A percentile compares a stretch with the other conserved stretches of the same genome.
phyloP scores from a whole-genome alignment of 2,888 invertebrate species.

The Eupithecia abbreviata region DNA sequence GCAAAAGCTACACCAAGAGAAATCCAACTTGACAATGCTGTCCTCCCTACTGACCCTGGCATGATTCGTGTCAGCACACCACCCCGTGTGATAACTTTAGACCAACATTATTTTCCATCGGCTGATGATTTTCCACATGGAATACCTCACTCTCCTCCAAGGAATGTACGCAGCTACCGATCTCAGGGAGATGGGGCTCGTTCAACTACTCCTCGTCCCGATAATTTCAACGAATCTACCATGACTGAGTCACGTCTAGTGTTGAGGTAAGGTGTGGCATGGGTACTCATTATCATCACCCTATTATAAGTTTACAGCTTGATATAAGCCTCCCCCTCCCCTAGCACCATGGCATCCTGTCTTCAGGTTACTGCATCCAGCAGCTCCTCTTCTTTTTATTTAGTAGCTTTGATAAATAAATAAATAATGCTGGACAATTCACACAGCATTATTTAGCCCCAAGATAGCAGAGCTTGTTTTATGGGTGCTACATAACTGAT shows the following conservation, averaged over 20 bases:
- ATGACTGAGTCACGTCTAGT: slow-evolving; percentile 79
- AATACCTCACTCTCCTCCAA: slow-evolving; percentile 68
- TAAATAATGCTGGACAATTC: too few relatives aligned
- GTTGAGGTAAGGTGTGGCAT: slow-evolving; percentile 60
- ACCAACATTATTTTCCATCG: slow-evolving; percentile 92
- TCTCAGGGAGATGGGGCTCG: slow-evolving; percentile 75
- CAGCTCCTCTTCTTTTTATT: not conserved
- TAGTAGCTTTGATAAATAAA: not conserved
- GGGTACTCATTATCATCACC: slow-evolving; percentile 10
- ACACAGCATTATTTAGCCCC: too few relatives aligned
- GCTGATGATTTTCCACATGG: slow-evolving; percentile 40
- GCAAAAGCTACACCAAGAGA: slow-evolving; percentile 94
- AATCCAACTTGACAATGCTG: slow-evolving; percentile 92
- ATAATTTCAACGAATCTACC: slow-evolving; percentile 76
- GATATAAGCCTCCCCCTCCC: not conserved
- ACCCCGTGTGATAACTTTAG: slow-evolving; percentile 93
- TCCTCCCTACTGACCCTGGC: slow-evolving; percentile 87
- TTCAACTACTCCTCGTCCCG: slow-evolving; percentile 67
- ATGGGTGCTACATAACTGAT: too few relatives aligned
- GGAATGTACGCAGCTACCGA: slow-evolving; percentile 61
- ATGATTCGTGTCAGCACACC: slow-evolving; percentile 94
- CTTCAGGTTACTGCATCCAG: not conserved
- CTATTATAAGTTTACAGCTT: not conserved
- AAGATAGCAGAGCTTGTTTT: too few relatives aligned
- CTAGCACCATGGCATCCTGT: not conserved